phyloP scores from a whole-genome alignment of 1,140 invertebrate genomes.

The Camponotus vicinus region DNA sequence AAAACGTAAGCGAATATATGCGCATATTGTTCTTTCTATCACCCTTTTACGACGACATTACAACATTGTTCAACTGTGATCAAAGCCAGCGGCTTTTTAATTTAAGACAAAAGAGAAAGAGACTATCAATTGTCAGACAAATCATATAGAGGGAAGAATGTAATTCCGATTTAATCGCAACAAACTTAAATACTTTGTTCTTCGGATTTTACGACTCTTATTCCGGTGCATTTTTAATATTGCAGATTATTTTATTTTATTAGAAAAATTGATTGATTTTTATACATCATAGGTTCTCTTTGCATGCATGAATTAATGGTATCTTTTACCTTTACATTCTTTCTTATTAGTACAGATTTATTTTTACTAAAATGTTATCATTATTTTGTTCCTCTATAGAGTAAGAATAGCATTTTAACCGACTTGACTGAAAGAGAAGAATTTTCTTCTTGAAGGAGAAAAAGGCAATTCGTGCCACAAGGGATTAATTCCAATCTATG shows the following conservation, averaged over 20 bases:
- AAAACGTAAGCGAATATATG: conserved; percentile 70
- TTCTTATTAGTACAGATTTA: background rate
- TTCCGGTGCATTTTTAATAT: conserved; percentile 1
- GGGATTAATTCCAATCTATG: conserved; percentile 36
- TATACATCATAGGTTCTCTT: background rate
- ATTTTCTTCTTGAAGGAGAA: background rate
- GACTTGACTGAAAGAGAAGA: background rate
- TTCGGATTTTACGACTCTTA: background rate
- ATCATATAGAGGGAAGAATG: conserved; percentile 29
- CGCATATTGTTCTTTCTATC: conserved; percentile 76
- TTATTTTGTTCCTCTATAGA: background rate
- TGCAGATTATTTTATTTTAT: background rate
- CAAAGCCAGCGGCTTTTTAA: background rate
- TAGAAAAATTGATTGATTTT: background rate
- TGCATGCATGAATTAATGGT: background rate
- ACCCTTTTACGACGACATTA: conserved; percentile 79
- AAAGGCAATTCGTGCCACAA: background rate
- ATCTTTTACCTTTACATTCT: background rate
- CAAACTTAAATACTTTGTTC: background rate
- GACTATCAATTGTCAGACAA: conserved; percentile 20
- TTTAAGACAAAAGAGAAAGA: conserved; percentile 9
- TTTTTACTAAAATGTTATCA: background rate
- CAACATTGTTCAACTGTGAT: conserved; percentile 65
- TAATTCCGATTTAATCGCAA: conserved; percentile 35
- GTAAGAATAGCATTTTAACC: background rate